Evolutionary conservation across 2,113 vertebrate species (phyloP), one percentile per base, ranked within the genome.

Genomic region (Entelurus aequoreus): DNA sequence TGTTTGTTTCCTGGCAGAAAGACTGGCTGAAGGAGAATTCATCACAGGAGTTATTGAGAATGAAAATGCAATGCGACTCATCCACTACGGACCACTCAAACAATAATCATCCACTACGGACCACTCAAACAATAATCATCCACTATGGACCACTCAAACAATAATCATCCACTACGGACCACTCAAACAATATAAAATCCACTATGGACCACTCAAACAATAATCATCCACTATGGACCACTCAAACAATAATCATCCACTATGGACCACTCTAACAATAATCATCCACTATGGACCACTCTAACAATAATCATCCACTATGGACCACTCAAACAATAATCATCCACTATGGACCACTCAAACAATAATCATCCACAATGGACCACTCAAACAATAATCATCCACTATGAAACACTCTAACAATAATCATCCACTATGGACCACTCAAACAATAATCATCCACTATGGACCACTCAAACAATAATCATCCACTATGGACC

Each of bases 21-120:
- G 90, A 50, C 73, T 93, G 77, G 89, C 90, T 28, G 93, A 94
- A 74, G 91, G 90, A 35, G 93, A 94, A 75, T 94, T 94, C 77
- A 87, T 94, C 72, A 75, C 88, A 54, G 92, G 91, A 28, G 86
- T 94, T 66, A 90, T 85, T 58, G 90, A 91, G 64, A 93, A 93
- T 13, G 89, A 92, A 5, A 87, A 84, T 9, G 92, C 92, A 5
- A 90, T 94, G 84, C 83, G 81, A 68, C 90, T 94, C 19, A 94
- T 94, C 73, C 91, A 92, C 63, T 93, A 92, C 1, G 86, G 88
- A 67, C 90, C 19, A 19, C 19, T 19, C 19, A 19, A 19, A 19
- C 19, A 19, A 19, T 19, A 19, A 19, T 94, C 19, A 94, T 94
- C 73, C 91, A 92, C 63, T 93, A 92, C 1, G 86, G 88, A 67